phyloP scores from a whole-genome alignment of 1,140 invertebrate genomes.

The Drosophila ironensis region DNA sequence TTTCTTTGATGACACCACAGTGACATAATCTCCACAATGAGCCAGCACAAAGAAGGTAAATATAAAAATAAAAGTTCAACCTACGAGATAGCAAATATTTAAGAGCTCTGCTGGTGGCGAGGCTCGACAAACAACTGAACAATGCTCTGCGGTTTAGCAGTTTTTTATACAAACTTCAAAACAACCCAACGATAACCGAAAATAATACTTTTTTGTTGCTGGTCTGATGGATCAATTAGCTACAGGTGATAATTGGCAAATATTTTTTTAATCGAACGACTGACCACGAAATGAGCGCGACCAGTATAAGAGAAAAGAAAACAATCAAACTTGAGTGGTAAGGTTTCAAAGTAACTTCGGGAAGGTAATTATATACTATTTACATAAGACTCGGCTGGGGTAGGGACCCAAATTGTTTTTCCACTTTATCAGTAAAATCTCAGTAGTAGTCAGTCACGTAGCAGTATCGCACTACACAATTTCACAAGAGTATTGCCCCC shows the following conservation, averaged over 20 bases:
- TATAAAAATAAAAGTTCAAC: constrained; percentile 12
- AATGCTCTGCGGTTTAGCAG: neutral
- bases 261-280: too few species aligned
- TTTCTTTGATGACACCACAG: constrained; percentile 27
- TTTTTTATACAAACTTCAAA: constrained; percentile 18
- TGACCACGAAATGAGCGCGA: too few species aligned
- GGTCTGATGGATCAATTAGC: constrained; percentile 45
- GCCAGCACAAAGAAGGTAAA: constrained; percentile 1
- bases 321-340: neutral
- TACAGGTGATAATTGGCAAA: constrained; percentile 42
- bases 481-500: constrained; percentile 15
- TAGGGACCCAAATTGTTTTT: neutral
- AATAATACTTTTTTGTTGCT: neutral
- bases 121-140: constrained; percentile 33
- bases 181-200: constrained; percentile 4
- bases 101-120: constrained; percentile 9
- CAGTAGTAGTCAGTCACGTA: too few species aligned
- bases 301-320: neutral
- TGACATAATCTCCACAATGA: constrained; percentile 36
- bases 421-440: too few species aligned
- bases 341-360: neutral
- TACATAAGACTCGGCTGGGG: constrained; percentile 4
- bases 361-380: neutral
- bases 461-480: too few species aligned
- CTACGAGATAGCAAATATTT: constrained; percentile 1